Percentiles rank a stretch among this genome's conserved stretches.
phyloP scores from a whole-genome alignment of 2,113 vertebrate genomes.

The Zootoca vivipara region DNA sequence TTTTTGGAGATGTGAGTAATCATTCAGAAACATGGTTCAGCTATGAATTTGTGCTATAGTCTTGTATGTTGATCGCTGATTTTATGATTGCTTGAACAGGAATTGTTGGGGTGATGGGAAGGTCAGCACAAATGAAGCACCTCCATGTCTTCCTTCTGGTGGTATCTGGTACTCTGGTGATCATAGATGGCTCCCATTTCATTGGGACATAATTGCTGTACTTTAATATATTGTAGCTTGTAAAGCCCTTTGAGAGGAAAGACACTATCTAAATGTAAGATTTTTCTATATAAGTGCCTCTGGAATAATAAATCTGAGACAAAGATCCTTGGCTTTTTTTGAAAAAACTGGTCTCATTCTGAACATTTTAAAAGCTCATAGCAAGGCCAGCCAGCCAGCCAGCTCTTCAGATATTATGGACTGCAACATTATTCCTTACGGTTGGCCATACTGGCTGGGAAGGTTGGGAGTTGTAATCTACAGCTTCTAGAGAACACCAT shows the following conservation, averaged over 20 bases:
- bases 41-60: conserved; percentile 63
- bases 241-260: conserved; percentile 60
- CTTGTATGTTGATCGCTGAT: conserved; percentile 49
- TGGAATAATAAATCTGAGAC: conserved; percentile 70
- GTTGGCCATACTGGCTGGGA: too few relatives aligned
- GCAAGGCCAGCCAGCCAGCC: too few relatives aligned
- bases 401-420: too few relatives aligned
- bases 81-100: conserved; percentile 58
- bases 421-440: too few relatives aligned
- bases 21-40: conserved; percentile 32
- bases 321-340: conserved; percentile 48
- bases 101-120: conserved; percentile 35
- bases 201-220: conserved; percentile 61
- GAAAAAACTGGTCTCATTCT: neutral
- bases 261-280: conserved; percentile 68
- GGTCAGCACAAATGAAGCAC: neutral
- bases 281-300: conserved; percentile 69
- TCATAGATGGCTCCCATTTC: conserved; percentile 54
- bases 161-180: conserved; percentile 51
- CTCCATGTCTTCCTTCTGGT: conserved; percentile 35
- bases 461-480: too few relatives aligned
- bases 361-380: neutral
- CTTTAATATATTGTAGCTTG: conserved; percentile 59
- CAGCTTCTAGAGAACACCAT: too few relatives aligned
- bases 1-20: conserved; percentile 18